Evolutionary conservation across 2,888 invertebrate genomes (phyloP), one percentile per base, ranked within the genome.

Genomic region (Notocelia uddmanniana): DNA sequence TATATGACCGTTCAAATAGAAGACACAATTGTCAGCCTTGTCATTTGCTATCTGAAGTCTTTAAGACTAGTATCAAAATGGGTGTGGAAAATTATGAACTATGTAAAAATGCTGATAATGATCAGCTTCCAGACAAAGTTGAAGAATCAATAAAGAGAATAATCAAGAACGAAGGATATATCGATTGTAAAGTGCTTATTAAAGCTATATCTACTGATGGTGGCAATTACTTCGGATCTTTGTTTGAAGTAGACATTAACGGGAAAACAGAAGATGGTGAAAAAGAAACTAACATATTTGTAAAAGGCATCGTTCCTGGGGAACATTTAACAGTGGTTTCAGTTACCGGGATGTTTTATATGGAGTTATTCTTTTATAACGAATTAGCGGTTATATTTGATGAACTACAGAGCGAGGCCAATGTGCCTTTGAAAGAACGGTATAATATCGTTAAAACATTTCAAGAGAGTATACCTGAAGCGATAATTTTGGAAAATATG

Each of bases 401-500:
- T 1, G 74, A 77, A 37, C 48, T 87, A 52, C 79, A 83, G 75
- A 75, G 77, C 0, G 76, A 81, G 60, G 73, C 68, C 0, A 23
- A 69, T 5, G 13, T 83, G 6, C 77, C 81, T 1, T 2, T 8
- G 0, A 52, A 73, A 19, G 78, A 79, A n/a, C 73, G 74, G 64
- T 81, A 76, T 54, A 76, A 76, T 63, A 68, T 73, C 3, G 74
- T 77, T 13, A 79, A 78, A 72, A 64, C 74, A 58, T 81, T 78
- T 23, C 55, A 74, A 0, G 79, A 76, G 21, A 76, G 75, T 41
- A 76, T 71, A 45, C 18, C 41, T 15, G 78, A 79, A 13, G 75
- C 76, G 15, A 80, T 81, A 10, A 76, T 83, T 60, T 45, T 83
- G 0, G 81, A 83, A 66, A 80, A 84, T 72, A 69, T 82, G 71